Evolutionary conservation across 2,888 invertebrate species (phyloP), one percentile per base, ranked within the genome.

Genomic region (Cataglyphis cursor): DNA sequence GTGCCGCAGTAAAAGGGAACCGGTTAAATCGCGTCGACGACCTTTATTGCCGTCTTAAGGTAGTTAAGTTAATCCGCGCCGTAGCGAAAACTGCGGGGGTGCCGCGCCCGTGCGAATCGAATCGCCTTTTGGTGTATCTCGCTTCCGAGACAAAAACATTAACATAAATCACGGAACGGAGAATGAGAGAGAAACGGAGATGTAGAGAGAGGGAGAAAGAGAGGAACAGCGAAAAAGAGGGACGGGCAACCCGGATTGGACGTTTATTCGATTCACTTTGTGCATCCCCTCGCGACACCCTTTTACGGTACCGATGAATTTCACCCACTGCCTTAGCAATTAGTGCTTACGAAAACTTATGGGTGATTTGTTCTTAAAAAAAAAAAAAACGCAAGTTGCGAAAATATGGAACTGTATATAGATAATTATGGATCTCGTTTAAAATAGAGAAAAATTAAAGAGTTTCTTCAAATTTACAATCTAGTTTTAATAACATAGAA

Each of bases 81-180:
- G 91, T 91, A 90, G 91, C 90, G 90, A 90, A 86, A 88, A 88
- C 89, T 89, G 89, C 88, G 89, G 89, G 81, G 87, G 84, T 84
- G 85, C 85, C 75, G 87, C 87, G 70, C 70, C 92, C 82, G 81
- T 73, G 84, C 81, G 84, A 89, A 90, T 89, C 89, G 93, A 92
- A 91, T 94, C 93, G 94, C 92, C 93, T 94, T 94, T 94, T 93
- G 93, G 93, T 93, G 93, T 94, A 94, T 94, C 93, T 94, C 92
- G 92, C 92, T 91, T 91, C 88, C 91, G 92, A 93, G 94, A 95
- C 94, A 94, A 94, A 95, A 95, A 95, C 94, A 95, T 94, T 94
- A 94, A 93, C 94, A 94, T 94, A 95, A 94, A 95, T 94, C 94
- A 95, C 93, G 64, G 91, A 59, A 35, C 9, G 41, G 92, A 28